Base-by-base conservation (phyloP, 2,797 vertebrate species). In the Trematomus bernacchii region DNA sequence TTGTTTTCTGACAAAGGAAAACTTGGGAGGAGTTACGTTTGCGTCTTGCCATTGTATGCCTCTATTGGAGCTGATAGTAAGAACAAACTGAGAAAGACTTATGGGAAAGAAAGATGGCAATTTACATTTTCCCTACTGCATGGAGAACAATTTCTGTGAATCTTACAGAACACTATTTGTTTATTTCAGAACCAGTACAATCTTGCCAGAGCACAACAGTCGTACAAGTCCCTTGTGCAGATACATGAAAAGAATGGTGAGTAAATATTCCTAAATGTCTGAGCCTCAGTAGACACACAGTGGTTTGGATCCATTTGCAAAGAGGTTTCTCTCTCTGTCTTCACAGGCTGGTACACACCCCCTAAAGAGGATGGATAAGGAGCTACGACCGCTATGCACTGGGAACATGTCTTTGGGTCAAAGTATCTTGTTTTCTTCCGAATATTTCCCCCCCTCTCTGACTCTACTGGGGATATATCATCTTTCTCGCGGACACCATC, bases 171-270 rank as follows among this genome's bases (percentile, higher is more conserved):
- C 23, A 4, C 21, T 14, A n/a, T 66, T 79, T 83, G 54, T 83
- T 52, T 95, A 9, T 37, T 93, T 86, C 91, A 99, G 98, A 98
- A 97, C 94, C 97, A 99, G 83, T 99, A 99, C 96, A 99, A 97
- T 92, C 96, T 98, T 93, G 96, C 97, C 94, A 96, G 98, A 97
- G 97, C 98, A 94, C 97, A 99, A 90, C 97, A 99, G 92, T 99
- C 98, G 43, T 99, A 99, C 94, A 99, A 99, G 95, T 98, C 98
- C 83, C 96, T 99, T 93, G 98, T 99, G 93, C 97, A 98, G 94
- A 98, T 99, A 88, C 97, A 99, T 64, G 98, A 99, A 95, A 98
- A 99, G 92, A 99, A 98, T 77, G 98, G 98, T 99, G 95, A 27
- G 96, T 94, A 71, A 15, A 37, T 21, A 7, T 46, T 69, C 11